Conservation (phyloP, 2,888 invertebrate genomes). For the Lordiphosa andalusiaca region DNA sequence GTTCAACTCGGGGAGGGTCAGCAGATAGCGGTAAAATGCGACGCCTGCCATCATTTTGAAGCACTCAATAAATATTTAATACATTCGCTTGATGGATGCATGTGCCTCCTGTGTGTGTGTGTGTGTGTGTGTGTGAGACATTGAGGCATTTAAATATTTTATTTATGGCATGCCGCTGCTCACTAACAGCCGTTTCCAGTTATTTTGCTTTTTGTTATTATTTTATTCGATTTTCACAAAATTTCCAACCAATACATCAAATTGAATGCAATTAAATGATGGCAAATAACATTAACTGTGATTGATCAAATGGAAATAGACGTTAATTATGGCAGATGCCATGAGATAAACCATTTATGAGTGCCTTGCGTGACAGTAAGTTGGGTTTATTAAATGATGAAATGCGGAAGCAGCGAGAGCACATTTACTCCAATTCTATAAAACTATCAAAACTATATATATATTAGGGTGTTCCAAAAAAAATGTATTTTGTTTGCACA, state of each 20-base stretch:
- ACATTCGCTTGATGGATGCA: constrained; percentile 36
- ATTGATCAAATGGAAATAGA: constrained; percentile 54
- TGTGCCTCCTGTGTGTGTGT: not conserved
- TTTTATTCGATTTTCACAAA: constrained; percentile 19
- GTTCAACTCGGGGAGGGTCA: constrained; percentile 23
- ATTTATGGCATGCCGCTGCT: constrained; percentile 32
- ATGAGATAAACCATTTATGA: constrained; percentile 13
- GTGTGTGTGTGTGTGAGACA: not conserved
- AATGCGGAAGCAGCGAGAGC: constrained; percentile 3
- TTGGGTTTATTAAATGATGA: not conserved
- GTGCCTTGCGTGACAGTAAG: constrained; percentile 33
- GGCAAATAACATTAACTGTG: constrained; percentile 42
- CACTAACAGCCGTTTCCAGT: constrained; percentile 26
- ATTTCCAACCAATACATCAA: constrained; percentile 34
- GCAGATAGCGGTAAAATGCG: constrained; percentile 38
- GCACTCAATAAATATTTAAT: constrained; percentile 43
- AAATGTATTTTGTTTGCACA: no score
- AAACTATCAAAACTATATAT: no score
- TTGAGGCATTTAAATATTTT: constrained; percentile 16
- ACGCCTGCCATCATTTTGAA: constrained; percentile 22
- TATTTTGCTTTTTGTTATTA: not conserved
- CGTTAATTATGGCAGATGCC: constrained; percentile 29
- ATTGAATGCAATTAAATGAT: constrained; percentile 42
- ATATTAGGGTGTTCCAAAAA: no score
- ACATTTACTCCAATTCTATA: no score